Evolutionary conservation across 2,888 invertebrate species (phyloP).

Genomic region (Cacoxenus indagator): DNA sequence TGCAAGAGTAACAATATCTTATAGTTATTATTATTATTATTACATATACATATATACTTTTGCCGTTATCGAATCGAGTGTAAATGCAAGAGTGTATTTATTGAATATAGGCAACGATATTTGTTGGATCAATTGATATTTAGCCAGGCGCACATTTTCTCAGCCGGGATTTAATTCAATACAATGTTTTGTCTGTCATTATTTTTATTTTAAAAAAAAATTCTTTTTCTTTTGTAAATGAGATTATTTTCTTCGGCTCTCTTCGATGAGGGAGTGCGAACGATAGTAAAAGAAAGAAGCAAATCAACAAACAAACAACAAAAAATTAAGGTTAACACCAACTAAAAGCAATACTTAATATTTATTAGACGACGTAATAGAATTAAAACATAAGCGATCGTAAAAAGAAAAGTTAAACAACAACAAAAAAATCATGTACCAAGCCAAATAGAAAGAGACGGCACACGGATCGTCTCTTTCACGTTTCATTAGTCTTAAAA

Average conservation of each 20-base stretch:
- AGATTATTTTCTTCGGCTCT: too few relatives aligned
- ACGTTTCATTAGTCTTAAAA: too few relatives aligned
- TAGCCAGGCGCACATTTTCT: too few relatives aligned
- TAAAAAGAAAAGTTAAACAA: not conserved
- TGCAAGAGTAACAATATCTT: not conserved
- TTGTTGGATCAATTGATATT: too few relatives aligned
- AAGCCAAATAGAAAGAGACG: not conserved
- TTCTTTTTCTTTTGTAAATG: not conserved
- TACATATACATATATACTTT: not conserved
- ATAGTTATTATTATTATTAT: not conserved
- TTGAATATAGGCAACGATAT: too few relatives aligned
- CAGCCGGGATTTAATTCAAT: too few relatives aligned
- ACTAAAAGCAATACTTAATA: slow-evolving; percentile 1
- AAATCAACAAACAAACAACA: not conserved
- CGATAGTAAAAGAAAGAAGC: not conserved
- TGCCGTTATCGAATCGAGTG: too few relatives aligned
- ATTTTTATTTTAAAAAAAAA: not conserved
- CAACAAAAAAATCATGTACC: not conserved
- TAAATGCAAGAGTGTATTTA: too few relatives aligned
- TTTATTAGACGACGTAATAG: not conserved
- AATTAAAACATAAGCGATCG: not conserved
- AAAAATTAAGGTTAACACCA: not conserved
- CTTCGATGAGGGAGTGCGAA: not conserved
- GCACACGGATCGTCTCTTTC: too few relatives aligned
- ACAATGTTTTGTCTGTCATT: too few relatives aligned